Conservation (phyloP, 2,888 invertebrate genomes). For the Trachelus tabidus region DNA sequence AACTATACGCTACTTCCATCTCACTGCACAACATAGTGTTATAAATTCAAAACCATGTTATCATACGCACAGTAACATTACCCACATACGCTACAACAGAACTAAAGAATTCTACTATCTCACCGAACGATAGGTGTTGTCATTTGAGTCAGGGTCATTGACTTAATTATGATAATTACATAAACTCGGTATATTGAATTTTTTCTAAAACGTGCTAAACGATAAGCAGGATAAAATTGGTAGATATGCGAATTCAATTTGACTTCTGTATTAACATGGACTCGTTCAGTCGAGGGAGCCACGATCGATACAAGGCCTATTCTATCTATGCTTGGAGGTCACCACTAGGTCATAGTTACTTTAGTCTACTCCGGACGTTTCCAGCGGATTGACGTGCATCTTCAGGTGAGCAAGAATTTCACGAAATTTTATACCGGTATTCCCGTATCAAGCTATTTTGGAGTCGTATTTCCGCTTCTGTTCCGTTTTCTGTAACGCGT, state of each 20-base stretch:
- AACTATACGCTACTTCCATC: too few species aligned
- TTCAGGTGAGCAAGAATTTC: slow-evolving; percentile 44
- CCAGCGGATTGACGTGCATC: slow-evolving; percentile 38
- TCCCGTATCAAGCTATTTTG: slow-evolving; percentile 4
- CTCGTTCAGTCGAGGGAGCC: not conserved
- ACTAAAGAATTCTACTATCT: not conserved
- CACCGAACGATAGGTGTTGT: not conserved
- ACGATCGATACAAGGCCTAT: slow-evolving; percentile 30
- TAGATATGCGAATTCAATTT: not conserved
- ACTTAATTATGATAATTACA: not conserved
- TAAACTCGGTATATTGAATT: not conserved
- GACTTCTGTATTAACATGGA: not conserved
- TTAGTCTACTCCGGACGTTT: slow-evolving; percentile 54
- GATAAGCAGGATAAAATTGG: not conserved
- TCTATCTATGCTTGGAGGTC: slow-evolving; percentile 41
- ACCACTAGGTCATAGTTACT: slow-evolving; percentile 47
- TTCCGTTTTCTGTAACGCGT: not conserved
- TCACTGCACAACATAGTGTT: too few species aligned
- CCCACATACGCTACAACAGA: not conserved
- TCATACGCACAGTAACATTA: too few species aligned
- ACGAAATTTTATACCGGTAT: slow-evolving; percentile 9
- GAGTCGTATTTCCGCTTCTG: not conserved
- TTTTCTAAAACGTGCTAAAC: not conserved
- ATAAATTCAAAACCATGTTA: too few species aligned
- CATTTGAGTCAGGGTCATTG: not conserved